A percentile compares a stretch with the other conserved stretches of the same genome.
Conservation (phyloP, 2,113 vertebrate species). For the Lophius piscatorius region DNA sequence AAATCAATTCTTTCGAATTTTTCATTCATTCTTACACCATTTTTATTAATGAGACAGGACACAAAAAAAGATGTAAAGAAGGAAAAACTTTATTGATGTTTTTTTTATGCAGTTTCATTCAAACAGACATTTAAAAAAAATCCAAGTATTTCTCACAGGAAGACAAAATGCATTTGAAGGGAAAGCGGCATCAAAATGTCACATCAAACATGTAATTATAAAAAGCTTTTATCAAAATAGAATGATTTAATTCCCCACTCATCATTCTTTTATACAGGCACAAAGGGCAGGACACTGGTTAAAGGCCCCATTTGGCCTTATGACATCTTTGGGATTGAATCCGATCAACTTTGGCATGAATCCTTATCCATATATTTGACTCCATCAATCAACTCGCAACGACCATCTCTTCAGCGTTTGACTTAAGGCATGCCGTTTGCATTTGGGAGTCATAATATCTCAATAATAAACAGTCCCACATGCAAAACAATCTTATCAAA, state of each 20-base stretch:
- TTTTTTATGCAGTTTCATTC: slow-evolving; percentile 55
- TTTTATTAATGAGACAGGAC: slow-evolving; percentile 2
- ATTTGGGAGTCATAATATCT: slow-evolving; percentile 18
- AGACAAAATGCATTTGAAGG: slow-evolving; percentile 23
- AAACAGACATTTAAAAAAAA: slow-evolving; percentile 37
- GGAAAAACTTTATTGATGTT: slow-evolving; percentile 76
- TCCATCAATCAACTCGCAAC: slow-evolving; percentile 1
- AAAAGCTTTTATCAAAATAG: slow-evolving; percentile 32
- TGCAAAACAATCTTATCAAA: slow-evolving; percentile 40
- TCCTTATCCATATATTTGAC: slow-evolving; percentile 11
- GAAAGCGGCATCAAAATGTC: slow-evolving; percentile 32
- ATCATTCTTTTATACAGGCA: slow-evolving; percentile 42
- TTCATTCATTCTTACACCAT: background rate
- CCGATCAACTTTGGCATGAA: slow-evolving; percentile 16
- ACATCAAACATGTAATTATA: slow-evolving; percentile 55
- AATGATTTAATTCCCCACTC: slow-evolving; percentile 11
- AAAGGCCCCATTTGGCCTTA: background rate
- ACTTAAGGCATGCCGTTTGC: slow-evolving; percentile 5
- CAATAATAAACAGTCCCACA: slow-evolving; percentile 38
- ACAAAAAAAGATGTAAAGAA: slow-evolving; percentile 3
- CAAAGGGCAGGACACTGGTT: slow-evolving; percentile 13
- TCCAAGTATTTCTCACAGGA: slow-evolving; percentile 14
- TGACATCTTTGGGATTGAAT: slow-evolving; percentile 22
- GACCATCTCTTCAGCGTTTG: slow-evolving; percentile 3
- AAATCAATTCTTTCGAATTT: background rate